Base-by-base conservation (phyloP, 2,888 invertebrate species). In the Ophion ellenae region DNA sequence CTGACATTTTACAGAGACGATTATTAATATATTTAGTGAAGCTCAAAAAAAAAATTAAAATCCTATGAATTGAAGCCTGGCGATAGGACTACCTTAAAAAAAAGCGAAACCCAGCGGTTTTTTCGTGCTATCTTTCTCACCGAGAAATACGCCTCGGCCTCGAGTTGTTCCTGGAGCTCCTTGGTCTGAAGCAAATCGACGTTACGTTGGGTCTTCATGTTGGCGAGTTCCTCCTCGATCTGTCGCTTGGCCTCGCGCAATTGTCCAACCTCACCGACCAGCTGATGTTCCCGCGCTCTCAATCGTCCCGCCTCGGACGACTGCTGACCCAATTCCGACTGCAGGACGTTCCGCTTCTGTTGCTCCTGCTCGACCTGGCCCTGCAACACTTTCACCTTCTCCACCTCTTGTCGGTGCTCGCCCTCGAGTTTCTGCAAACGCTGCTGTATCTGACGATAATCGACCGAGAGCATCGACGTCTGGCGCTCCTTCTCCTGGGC, bases 111-210 rank as follows among this genome's bases (percentile, higher is more conserved):
- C 40, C 40, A 0, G 40, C 40, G 0, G 40, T 24, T 20, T 61
- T 61, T 40, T 59, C 32, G 3, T 32, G 32, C 20, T 24, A 40
- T 20, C n/a, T 20, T 28, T 24, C 95, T 94, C 92, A 96, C 96
- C 90, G 98, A 97, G 95, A 99, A 99, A 94, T 98, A 98, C 94
- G 98, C 98, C 94, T 99, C 99, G 59, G 98, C 98, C 94, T 99
- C 99, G 79, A 99, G 95, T 93, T 99, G 99, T 89, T 99, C 98
- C 91, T 99, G 98, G 57, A 99, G 95, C 94, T 99, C 99, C 92
- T 98, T 98, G 95, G 98, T 97, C 90, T 96, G 96, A 64, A 96
- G 94, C 87, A 97, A 96, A 90, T 96, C 96, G 47, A 96, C 95
- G 79, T 96, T 96, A 80, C 96, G 95, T 81, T 95, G 95, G 89